phyloP scores from a whole-genome alignment of 2,113 vertebrate species.

The Cyanistes caeruleus region DNA sequence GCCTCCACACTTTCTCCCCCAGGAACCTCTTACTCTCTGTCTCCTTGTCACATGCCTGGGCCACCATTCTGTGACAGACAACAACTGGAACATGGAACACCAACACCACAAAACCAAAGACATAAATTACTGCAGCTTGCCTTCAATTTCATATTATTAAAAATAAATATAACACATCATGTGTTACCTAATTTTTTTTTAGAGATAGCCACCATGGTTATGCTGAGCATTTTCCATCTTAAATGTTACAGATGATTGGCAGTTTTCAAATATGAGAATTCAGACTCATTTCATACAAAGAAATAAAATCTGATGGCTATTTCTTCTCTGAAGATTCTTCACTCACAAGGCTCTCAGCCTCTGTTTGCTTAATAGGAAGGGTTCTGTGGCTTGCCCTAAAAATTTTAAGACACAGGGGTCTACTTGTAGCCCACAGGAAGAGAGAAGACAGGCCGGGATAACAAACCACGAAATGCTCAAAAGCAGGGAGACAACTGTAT shows the following conservation, averaged over 20 bases:
- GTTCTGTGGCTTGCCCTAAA: background rate
- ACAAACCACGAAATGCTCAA: background rate
- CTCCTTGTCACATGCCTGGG: rapidly evolving
- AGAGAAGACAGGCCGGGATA: background rate
- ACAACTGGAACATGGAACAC: background rate
- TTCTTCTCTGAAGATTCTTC: background rate
- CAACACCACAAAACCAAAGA: background rate
- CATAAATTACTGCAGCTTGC: background rate
- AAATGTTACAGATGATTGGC: background rate
- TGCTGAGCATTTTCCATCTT: background rate
- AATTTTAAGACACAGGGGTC: background rate
- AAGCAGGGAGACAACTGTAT: background rate
- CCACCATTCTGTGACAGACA: rapidly evolving
- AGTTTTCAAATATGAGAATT: background rate
- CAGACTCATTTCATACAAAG: background rate
- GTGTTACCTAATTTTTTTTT: background rate
- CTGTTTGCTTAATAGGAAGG: background rate
- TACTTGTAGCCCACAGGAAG: background rate
- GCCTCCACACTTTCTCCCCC: background rate
- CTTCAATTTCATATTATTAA: no score
- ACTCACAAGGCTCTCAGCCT: background rate
- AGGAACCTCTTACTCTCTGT: background rate
- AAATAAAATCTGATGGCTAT: background rate
- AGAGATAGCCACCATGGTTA: background rate
- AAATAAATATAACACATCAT: background rate